Evolutionary conservation across 2,113 vertebrate genomes (phyloP).

Genomic region (Siniperca knerii): DNA sequence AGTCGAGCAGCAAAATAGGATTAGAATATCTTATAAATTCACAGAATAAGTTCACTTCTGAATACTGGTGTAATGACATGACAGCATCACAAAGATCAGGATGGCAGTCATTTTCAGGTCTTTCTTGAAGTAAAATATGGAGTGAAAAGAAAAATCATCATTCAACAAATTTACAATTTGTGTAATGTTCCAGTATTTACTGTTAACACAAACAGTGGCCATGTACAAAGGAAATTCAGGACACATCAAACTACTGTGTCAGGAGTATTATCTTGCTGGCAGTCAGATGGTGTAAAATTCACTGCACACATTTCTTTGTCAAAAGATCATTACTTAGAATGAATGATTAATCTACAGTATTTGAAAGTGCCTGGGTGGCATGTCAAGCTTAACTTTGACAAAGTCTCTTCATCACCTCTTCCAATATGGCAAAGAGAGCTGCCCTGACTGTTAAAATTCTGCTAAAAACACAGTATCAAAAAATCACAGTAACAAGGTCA

Average conservation of each 20-base stretch:
- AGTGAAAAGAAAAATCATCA: neutral
- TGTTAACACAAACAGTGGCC: neutral
- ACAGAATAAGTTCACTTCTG: slow-evolving; percentile 2
- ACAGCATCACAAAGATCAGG: neutral
- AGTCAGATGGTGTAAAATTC: neutral
- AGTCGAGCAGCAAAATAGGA: slow-evolving; percentile 7
- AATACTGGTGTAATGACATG: neutral
- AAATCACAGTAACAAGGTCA: neutral
- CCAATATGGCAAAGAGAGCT: neutral
- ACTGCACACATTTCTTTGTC: neutral
- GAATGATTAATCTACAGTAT: neutral
- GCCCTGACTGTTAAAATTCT: neutral
- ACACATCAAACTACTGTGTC: neutral
- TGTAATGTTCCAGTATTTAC: neutral
- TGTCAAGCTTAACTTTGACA: neutral
- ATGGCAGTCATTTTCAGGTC: neutral
- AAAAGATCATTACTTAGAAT: neutral
- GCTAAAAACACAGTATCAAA: neutral
- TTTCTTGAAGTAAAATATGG: neutral
- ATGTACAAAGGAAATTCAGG: neutral
- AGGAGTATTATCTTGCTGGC: neutral
- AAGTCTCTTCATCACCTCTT: neutral
- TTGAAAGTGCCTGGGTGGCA: neutral
- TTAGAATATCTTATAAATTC: slow-evolving; percentile 9
- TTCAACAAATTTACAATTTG: neutral